Evolutionary conservation across 2,113 vertebrate species (phyloP).

Genomic region (Brachypodius melanocephalos): DNA sequence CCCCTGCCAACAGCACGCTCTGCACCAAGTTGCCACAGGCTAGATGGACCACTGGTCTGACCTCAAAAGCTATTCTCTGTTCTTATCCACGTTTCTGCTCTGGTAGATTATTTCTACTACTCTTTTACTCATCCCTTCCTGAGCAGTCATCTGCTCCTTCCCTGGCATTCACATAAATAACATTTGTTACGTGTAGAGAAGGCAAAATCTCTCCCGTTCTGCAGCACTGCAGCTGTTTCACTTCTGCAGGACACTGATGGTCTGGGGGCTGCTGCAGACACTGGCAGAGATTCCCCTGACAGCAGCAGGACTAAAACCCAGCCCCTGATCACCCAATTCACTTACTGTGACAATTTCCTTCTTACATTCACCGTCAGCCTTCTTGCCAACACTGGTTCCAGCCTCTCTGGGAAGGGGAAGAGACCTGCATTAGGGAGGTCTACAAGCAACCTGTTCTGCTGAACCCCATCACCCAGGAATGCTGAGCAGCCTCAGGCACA

Average conservation of each 20-base stretch:
- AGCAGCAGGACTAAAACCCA: neutral
- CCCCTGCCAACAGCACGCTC: neutral
- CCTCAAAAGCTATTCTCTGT: neutral
- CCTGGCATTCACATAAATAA: neutral
- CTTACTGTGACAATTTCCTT: constrained; percentile 14
- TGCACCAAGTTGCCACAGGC: neutral
- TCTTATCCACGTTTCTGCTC: neutral
- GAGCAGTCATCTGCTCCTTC: neutral
- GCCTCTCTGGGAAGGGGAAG: neutral
- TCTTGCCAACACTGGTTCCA: neutral
- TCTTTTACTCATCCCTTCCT: neutral
- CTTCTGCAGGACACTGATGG: neutral
- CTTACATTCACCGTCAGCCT: neutral
- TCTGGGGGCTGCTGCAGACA: neutral
- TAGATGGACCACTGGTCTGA: neutral
- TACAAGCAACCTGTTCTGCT: neutral
- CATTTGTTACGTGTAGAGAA: neutral
- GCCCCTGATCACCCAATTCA: neutral
- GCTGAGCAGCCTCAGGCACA: neutral
- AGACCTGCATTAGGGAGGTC: neutral
- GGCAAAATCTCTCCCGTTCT: neutral
- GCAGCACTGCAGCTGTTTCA: neutral
- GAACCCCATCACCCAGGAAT: neutral
- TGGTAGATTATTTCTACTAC: neutral
- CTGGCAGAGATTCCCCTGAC: neutral